phyloP scores from a whole-genome alignment of 2,113 vertebrate species.

The Nyctereutes procyonoides region DNA sequence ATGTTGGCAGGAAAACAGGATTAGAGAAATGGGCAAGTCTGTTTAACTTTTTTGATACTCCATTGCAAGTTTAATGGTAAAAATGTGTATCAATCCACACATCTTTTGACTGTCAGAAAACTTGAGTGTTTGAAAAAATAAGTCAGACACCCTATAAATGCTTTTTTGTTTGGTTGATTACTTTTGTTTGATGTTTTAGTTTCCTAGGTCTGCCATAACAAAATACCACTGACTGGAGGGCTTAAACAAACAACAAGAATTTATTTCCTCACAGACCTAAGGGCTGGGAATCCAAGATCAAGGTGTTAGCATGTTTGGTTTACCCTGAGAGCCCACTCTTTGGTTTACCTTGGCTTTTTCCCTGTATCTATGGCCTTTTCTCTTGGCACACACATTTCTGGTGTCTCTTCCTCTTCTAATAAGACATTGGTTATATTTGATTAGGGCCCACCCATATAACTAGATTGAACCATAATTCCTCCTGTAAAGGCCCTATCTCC shows the following conservation, averaged over 20 bases:
- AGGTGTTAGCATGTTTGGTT: neutral
- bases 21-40: neutral
- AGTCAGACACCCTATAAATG: neutral
- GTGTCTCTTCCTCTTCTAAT: neutral
- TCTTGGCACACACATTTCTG: rapidly evolving
- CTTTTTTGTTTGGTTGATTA: neutral
- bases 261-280: neutral
- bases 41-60: neutral
- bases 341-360: neutral
- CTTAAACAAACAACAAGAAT: neutral
- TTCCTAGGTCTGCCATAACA: neutral
- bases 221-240: neutral
- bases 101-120: neutral
- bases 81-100: neutral
- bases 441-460: too few species aligned
- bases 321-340: neutral
- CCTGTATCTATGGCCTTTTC: rapidly evolving
- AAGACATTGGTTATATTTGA: neutral
- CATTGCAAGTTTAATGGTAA: neutral
- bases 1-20: neutral
- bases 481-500: neutral
- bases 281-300: neutral
- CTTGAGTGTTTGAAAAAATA: neutral
- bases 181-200: neutral
- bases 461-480: neutral